phyloP scores from a whole-genome alignment of 37 sponge, comb jelly and placozoan genomes.

The Beroe ovata region DNA sequence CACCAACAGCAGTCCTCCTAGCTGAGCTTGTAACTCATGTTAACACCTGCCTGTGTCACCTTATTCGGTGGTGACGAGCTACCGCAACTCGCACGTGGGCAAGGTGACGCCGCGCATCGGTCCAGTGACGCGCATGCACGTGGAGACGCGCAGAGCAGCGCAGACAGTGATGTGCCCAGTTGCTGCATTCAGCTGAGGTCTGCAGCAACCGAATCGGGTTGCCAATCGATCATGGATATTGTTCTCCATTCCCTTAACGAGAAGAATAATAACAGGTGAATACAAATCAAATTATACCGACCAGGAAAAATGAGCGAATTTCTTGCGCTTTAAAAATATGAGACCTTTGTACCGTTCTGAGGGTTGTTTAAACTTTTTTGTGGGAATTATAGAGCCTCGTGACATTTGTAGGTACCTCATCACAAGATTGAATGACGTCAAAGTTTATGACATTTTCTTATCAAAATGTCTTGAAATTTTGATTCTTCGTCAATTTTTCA shows the following conservation, averaged over 20 bases:
- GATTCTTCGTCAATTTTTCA: no score
- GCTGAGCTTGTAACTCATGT: no score
- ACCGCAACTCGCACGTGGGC: not conserved
- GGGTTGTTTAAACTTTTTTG: no score
- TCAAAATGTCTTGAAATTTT: no score
- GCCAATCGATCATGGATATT: not conserved
- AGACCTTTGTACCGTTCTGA: no score
- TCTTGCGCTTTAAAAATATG: no score
- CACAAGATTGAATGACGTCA: no score
- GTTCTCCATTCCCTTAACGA: not conserved
- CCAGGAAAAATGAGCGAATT: no score
- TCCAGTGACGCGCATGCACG: not conserved
- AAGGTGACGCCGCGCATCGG: not conserved
- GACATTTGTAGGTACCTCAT: no score
- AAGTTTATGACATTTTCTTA: no score
- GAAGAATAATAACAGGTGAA: not conserved
- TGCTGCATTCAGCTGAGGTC: not conserved
- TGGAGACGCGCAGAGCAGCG: not conserved
- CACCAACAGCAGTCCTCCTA: not conserved
- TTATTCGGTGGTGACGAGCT: not conserved
- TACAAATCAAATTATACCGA: no score
- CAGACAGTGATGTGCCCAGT: not conserved
- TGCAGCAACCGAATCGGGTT: not conserved
- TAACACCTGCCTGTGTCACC: not conserved
- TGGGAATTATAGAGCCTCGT: no score